Conservation (phyloP, 2,888 invertebrate species). For the Caenorhabditis imperialis region DNA sequence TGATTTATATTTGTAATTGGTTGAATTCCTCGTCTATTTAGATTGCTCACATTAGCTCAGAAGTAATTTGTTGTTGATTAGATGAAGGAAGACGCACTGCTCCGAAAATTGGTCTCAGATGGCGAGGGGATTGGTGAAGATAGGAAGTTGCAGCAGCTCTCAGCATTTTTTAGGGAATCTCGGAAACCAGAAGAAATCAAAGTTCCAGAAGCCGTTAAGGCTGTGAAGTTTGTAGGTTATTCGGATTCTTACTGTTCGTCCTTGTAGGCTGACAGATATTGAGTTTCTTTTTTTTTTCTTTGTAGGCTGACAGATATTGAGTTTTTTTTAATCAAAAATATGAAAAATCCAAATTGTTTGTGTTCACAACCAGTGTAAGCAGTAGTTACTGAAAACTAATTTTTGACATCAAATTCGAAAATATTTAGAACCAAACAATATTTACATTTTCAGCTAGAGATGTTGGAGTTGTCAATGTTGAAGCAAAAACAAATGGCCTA, state of each 20-base stretch:
- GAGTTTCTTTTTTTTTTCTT: too few species aligned
- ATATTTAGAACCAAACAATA: neutral
- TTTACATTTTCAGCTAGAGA: constrained; percentile 57
- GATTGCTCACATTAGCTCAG: too few species aligned
- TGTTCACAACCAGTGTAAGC: too few species aligned
- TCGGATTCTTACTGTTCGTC: too few species aligned
- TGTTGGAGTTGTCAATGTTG: constrained; percentile 61
- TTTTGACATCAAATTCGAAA: too few species aligned
- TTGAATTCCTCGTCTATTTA: too few species aligned
- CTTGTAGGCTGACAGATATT: too few species aligned
- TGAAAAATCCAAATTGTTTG: too few species aligned
- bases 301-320: too few species aligned
- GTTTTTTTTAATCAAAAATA: too few species aligned
- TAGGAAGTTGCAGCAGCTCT: constrained; percentile 81
- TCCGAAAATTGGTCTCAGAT: constrained; percentile 90
- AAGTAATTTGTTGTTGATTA: constrained; percentile 40
- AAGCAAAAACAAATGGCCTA: constrained; percentile 63
- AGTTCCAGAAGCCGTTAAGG: constrained; percentile 55
- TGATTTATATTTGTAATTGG: too few species aligned
- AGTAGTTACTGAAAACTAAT: neutral
- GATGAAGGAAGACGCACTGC: constrained; percentile 88
- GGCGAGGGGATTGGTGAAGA: constrained; percentile 98
- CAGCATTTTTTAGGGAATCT: constrained; percentile 41
- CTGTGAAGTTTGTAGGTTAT: constrained; percentile 51
- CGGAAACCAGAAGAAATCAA: constrained; percentile 20